Base-by-base conservation (phyloP, 2,888 invertebrate genomes). In the Sphecodes monilicornis region DNA sequence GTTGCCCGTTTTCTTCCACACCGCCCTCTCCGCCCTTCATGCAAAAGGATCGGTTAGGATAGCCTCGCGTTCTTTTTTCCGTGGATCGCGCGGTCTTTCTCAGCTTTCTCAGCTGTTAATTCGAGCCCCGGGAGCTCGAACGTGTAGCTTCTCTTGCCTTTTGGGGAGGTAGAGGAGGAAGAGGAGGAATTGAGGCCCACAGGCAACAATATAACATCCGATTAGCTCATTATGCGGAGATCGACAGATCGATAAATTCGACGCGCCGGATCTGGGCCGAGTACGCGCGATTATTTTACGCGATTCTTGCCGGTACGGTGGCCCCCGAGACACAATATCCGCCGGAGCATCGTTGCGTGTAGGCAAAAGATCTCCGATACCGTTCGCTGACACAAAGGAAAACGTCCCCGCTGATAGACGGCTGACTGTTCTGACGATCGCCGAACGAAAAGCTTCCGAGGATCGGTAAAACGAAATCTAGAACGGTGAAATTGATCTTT, bases 141-240 rank as follows among this genome's bases (percentile, higher is more conserved):
- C 66, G 66, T 36, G 66, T 36, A 66, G 36, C 36, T 50, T 10
- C 50, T 50, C 50, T 50, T 50, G 50, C 22, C 22, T 50, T 50
- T 50, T 22, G 22, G 10, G 8, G 22, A 3, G 22, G 46, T 5
- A 8, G 50, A 46, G 46, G 6, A 0, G 43, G 16, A 22, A 22
- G 50, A 50, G 50, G 22, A 50, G 41, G 2, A 41, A 11, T n/a
- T 4, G 29, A 73, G 71, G 68, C 75, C 29, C 73, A 69, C 70
- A 75, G 86, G 82, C 78, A 86, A 85, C 80, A 79, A 84, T 90
- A 91, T 92, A 91, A 91, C 91, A 91, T 91, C 91, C 92, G 94
- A 94, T 94, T 93, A 93, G 92, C 92, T 93, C 89, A 93, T 93
- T 93, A 93, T 93, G 90, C 91, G 89, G 86, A 93, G 94, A 94